Evolutionary conservation across 1,140 invertebrate species (phyloP), one percentile per base, ranked within the genome.

Genomic region (Ceratitis capitata): DNA sequence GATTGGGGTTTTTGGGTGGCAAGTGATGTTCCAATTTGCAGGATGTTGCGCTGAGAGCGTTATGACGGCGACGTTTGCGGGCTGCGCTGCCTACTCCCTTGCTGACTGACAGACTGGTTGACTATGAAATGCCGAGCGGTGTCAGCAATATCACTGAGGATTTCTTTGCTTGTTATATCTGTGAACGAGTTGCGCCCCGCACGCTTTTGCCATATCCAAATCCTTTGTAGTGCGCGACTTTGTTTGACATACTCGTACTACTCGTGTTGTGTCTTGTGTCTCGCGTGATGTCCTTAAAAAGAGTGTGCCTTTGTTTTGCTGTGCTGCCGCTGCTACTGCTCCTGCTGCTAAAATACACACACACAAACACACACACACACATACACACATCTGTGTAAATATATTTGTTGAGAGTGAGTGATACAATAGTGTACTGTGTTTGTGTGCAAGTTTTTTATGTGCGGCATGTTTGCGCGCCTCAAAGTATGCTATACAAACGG

Each of bases 401-500:
- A 29, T 64, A 64, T 64, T 64, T 29, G 58, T 12, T 35, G 39
- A 42, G n/a, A 78, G 39, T 78, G 69, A 26, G 69, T 23, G 69
- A 45, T 39, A 78, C 69, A 78, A 78, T 45, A 45, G 69, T 19
- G 35, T 39, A 19, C 23, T 4, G 58, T 45, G 64, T 74, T 2
- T n/a, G 64, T 23, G 32, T 74, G 64, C n/a, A n/a, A n/a, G n/a
- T n/a, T n/a, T n/a, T n/a, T n/a, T 42, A 1, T n/a, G 64, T 0
- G 3, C 42, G 14, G 9, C 69, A 23, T 78, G 69, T 78, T 78
- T 78, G 69, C 35, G 39, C 69, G 69, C 69, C 69, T 78, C 69
- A 78, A 78, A 78, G 69, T 78, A 42, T 78, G 69, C 69, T 78
- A 78, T 45, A 78, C 35, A 78, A 78, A 78, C 23, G 39, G 69